Percentiles rank a stretch among this genome's conserved stretches.
Evolutionary conservation across 1,140 invertebrate genomes (phyloP).

Genomic region (Meloidogyne chitwoodi): DNA sequence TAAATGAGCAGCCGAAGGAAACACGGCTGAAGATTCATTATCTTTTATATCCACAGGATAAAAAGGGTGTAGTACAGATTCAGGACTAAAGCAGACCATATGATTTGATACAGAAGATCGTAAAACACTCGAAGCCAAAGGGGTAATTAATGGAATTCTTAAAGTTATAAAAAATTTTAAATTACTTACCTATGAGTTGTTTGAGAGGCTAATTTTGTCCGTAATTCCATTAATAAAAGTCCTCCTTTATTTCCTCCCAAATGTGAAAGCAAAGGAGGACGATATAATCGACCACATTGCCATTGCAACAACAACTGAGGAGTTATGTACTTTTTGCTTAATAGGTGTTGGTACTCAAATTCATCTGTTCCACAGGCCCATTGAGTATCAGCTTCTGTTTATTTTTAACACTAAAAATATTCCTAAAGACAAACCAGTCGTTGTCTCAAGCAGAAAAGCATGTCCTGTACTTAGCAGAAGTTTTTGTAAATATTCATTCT

Average conservation of each 20-base stretch:
- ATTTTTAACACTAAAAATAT: neutral
- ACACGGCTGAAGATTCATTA: constrained; percentile 3
- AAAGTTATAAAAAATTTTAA: neutral
- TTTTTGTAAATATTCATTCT: constrained; percentile 53
- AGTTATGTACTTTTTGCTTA: constrained; percentile 50
- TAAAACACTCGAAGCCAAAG: constrained; percentile 29
- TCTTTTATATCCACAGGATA: constrained; percentile 51
- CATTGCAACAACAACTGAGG: constrained; percentile 46
- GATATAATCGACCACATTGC: constrained; percentile 42
- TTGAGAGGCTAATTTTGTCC: constrained; percentile 44
- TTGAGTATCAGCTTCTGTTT: constrained; percentile 35
- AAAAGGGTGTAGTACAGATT: constrained; percentile 56
- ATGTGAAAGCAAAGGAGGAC: constrained; percentile 40
- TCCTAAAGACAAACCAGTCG: constrained; percentile 3
- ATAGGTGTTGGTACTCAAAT: constrained; percentile 53
- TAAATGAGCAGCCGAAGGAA: constrained; percentile 49
- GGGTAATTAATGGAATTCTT: constrained; percentile 52
- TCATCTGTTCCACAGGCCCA: constrained; percentile 49
- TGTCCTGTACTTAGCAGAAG: constrained; percentile 52
- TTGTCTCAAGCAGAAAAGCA: constrained; percentile 51
- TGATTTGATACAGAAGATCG: constrained; percentile 42
- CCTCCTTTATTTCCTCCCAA: constrained; percentile 52
- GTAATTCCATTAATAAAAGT: constrained; percentile 56
- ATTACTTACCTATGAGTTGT: constrained; percentile 11
- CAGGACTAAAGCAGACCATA: constrained; percentile 58